Evolutionary conservation across 2,113 vertebrate species (phyloP), one percentile per base, ranked within the genome.

Genomic region (Ceyx margarethae): DNA sequence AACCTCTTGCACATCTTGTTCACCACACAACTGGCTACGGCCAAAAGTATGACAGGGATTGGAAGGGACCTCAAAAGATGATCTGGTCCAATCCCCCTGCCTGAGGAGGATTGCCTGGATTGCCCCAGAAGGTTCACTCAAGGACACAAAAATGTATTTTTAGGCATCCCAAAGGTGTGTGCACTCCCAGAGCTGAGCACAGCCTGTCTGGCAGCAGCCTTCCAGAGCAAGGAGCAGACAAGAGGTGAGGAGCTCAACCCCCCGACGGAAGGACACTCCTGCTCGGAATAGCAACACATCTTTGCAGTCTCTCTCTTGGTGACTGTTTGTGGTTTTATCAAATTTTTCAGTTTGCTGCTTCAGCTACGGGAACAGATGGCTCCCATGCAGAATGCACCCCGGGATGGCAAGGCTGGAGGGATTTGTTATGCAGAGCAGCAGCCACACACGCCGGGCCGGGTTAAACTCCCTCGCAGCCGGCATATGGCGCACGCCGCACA

Each of bases 361-460:
- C 69, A 97, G 85, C 97, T 92, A 65, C 65, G 11, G 95, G 91
- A 92, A 86, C 97, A 97, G 97, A 97, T 97, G 97, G 97, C 88
- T 96, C 67, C 96, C 91, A 96, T 96, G 95, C 95, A 97, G 96
- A 97, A 94, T 95, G 90, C 93, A 97, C 91, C 81, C 91, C 96
- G 95, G 95, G 94, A 89, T 94, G 96, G 95, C 94, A 96, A 75
- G 90, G 93, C 90, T 96, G 5, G 81, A 90, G 94, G 91, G 94
- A 92, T 96, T 96, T 88, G 82, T 89, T 91, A 94, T 68, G 86
- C 87, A 13, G 81, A 90, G 90, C 89, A 89, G 96, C 94, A 94
- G 89, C 91, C 89, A 86, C 92, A 93, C 26, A 57, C 2, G 0
- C 54, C 4, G 26, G 86, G 67, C 94, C 95, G 74, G 73, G 93